Base-by-base conservation (phyloP, 2,797 vertebrate genomes). In the Poecilia wingei region DNA sequence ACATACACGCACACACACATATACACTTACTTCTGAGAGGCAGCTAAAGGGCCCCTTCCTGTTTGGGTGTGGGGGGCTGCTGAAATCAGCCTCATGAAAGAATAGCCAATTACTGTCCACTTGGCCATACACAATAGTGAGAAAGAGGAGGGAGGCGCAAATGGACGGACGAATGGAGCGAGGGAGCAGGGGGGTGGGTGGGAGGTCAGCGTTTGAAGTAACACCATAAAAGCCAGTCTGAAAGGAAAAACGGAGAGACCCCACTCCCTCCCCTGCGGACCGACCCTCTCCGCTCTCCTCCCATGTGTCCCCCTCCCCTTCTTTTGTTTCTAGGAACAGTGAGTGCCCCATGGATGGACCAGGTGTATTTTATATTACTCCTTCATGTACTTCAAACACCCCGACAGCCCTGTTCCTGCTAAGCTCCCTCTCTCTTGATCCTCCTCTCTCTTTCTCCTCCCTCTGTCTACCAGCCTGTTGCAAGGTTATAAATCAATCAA, bases 351-450 rank as follows among this genome's bases (percentile, higher is more conserved):
- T 88, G 91, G 93, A 94, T 91, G 88, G 91, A 91, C 95, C 95
- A 96, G 95, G 96, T 96, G 95, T 96, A 95, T 95, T 96, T 95
- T 95, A 95, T 96, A 95, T 95, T 93, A 92, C 94, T 90, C 91
- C 93, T 95, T 95, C 89, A 95, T 94, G 92, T 94, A 94, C 95
- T 95, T 96, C 95, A 96, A 96, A 96, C 90, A 51, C 81, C 39
- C 84, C 72, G 77, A 89, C 84, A 82, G 82, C 76, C 91, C 91
- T 86, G 82, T 91, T 91, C 92, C 81, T 85, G 61, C 89, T 84
- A 87, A 74, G 25, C 75, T 84, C 85, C 79, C 87, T 90, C 82
- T 77, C 86, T 85, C 84, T 86, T 85, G 78, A 82, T 88, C 89
- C 82, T 53, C 84, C 77, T 81, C 77, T 81, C 78, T 79, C 80